Base-by-base conservation (phyloP, 2,888 invertebrate genomes). In the Dilophus febrilis region DNA sequence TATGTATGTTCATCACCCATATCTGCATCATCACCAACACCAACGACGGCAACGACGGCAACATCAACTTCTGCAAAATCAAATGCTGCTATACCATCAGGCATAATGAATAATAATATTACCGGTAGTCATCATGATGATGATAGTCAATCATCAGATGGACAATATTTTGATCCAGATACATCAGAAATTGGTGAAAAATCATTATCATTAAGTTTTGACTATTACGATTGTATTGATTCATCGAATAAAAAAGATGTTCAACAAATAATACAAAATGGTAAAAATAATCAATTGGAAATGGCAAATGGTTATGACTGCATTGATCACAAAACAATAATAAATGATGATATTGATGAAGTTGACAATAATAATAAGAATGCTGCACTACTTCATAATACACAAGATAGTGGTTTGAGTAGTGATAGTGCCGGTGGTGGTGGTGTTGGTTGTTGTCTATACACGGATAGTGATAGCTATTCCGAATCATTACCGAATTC, bases 161-260 rank as follows among this genome's bases (percentile, higher is more conserved):
- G 64, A 3, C 59, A 61, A 17, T 70, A 63, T 53, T 67, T 59
- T 46, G 69, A 69, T 51, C 60, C 64, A 2, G 60, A 61, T 41
- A 54, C 52, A 46, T 54, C 52, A 13, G 58, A 53, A 37, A 42
- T 32, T 26, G 45, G 47, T 19, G 48, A 47, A 40, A 38, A 46
- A 36, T 47, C 46, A 22, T 6, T 28, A n/a, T 41, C 41, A 12
- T 22, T 45, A 19, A 42, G 45, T 18, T 41, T 40, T 12, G 47
- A 47, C 26, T 47, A 45, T 41, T 46, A 44, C 38, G 48, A 48
- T 35, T 47, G 47, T 37, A 38, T 42, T 26, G 47, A 48, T 12
- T 34, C 40, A n/a, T 6, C 22, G 22, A 6, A 6, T 22, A 47
- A 46, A 41, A 40, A 41, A 41, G 42, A 44, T 16, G 35, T 40